A percentile compares a stretch with the other conserved stretches of the same genome.
Evolutionary conservation across 2,888 invertebrate species (phyloP).

Genomic region (Pseudococcus viburni): DNA sequence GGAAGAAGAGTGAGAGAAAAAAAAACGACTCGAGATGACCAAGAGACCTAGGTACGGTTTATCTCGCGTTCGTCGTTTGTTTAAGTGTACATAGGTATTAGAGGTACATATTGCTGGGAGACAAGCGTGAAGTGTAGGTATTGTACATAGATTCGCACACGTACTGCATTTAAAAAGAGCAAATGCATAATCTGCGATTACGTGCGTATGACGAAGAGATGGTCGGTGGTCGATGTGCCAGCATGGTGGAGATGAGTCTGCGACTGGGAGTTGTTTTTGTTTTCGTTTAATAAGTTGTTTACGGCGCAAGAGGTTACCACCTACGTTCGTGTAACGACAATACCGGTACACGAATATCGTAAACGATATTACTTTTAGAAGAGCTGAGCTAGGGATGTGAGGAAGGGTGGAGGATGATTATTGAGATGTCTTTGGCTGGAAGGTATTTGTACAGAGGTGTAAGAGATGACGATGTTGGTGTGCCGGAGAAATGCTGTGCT

Average conservation of each 20-base stretch:
- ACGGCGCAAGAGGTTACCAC: background rate
- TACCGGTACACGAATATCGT: constrained; percentile 22
- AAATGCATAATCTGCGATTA: background rate
- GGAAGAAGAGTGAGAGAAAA: background rate
- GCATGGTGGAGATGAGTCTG: background rate
- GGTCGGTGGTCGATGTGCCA: background rate
- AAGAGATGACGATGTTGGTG: background rate
- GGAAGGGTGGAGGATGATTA: background rate
- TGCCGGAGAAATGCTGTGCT: background rate
- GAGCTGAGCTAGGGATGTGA: background rate
- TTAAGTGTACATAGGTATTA: background rate
- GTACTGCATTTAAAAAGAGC: background rate
- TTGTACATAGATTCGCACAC: constrained; percentile 12
- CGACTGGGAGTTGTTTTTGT: background rate
- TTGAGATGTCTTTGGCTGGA: background rate
- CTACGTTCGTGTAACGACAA: constrained; percentile 16
- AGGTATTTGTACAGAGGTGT: background rate
- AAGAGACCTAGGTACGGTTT: constrained; percentile 42
- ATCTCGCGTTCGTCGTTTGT: background rate
- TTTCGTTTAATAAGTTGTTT: constrained; percentile 7
- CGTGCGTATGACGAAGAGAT: background rate
- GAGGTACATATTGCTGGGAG: background rate
- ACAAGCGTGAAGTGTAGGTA: background rate
- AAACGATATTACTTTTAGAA: background rate
- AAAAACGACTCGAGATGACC: background rate